A percentile compares a stretch with the other conserved stretches of the same genome.
Evolutionary conservation across 2,113 vertebrate genomes (phyloP).

Genomic region (Odobenus rosmarus): DNA sequence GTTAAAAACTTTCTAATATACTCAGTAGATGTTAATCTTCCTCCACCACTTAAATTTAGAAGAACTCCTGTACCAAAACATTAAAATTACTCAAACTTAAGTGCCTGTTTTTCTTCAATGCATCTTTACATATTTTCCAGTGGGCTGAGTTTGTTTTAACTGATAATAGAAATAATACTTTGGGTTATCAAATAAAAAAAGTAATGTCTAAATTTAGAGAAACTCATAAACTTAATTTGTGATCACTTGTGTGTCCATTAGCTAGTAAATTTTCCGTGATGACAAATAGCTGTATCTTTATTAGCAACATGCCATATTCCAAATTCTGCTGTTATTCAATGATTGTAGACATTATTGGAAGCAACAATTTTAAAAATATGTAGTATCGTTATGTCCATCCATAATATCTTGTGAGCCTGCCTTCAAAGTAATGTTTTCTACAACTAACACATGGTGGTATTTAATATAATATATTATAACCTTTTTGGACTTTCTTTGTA

Average conservation of each 20-base stretch:
- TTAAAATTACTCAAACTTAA: conserved; percentile 27
- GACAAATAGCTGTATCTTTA: background rate
- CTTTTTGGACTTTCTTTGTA: background rate
- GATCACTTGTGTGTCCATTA: background rate
- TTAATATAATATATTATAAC: conserved; percentile 6
- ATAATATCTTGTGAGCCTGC: background rate
- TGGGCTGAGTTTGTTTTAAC: background rate
- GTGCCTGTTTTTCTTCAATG: background rate
- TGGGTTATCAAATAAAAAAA: background rate
- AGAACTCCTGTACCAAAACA: background rate
- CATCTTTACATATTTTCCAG: background rate
- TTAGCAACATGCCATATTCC: background rate
- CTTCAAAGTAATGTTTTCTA: background rate
- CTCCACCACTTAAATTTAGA: conserved; percentile 10
- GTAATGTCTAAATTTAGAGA: background rate
- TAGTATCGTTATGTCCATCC: background rate
- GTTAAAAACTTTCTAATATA: background rate
- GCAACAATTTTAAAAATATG: background rate
- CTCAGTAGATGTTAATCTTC: background rate
- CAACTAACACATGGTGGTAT: background rate
- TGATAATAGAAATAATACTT: background rate
- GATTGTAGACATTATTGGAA: background rate
- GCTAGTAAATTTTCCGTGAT: background rate
- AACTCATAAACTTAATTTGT: background rate
- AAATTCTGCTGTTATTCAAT: background rate